Percentiles rank a stretch among this genome's conserved stretches.
phyloP scores from a whole-genome alignment of 2,888 invertebrate genomes.

The Sinohyriopsis cumingii region DNA sequence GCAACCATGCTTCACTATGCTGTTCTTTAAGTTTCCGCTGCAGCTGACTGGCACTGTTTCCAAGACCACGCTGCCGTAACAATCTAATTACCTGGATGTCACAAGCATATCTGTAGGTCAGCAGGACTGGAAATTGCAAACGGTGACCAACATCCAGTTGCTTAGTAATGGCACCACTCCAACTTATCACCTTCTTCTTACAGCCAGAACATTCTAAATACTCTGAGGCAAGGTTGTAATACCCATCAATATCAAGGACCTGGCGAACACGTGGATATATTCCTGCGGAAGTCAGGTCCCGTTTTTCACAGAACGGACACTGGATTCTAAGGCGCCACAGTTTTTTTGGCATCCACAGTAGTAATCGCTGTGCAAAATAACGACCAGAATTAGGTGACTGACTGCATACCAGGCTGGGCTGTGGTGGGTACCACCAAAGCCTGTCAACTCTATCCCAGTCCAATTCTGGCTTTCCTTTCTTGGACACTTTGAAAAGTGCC shows the following conservation, averaged over 20 bases:
- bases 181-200: constrained; percentile 17
- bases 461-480: constrained; percentile 16
- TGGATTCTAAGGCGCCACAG: constrained; percentile 21
- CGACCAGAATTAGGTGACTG: constrained; percentile 16
- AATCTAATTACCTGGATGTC: constrained; percentile 27
- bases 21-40: constrained; percentile 36
- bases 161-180: constrained; percentile 31
- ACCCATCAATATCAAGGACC: constrained; percentile 41
- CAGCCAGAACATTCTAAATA: constrained; percentile 33
- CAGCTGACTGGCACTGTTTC: constrained; percentile 37
- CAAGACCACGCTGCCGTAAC: constrained; percentile 32
- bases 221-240: constrained; percentile 37
- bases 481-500: constrained; percentile 18
- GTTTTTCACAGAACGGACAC: constrained; percentile 12
- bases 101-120: constrained; percentile 37
- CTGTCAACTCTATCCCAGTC: constrained; percentile 2
- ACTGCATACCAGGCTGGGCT: constrained; percentile 15
- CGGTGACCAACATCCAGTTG: constrained; percentile 41
- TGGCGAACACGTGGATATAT: constrained; percentile 24
- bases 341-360: constrained; percentile 33
- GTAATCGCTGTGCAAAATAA: constrained; percentile 31
- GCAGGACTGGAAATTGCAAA: constrained; percentile 33
- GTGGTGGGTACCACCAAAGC: constrained; percentile 41
- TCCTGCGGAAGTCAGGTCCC: constrained; percentile 27
- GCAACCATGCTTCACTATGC: constrained; percentile 32